Conservation (phyloP, 2,888 invertebrate genomes). For the Malthinus seriepunctatus region DNA sequence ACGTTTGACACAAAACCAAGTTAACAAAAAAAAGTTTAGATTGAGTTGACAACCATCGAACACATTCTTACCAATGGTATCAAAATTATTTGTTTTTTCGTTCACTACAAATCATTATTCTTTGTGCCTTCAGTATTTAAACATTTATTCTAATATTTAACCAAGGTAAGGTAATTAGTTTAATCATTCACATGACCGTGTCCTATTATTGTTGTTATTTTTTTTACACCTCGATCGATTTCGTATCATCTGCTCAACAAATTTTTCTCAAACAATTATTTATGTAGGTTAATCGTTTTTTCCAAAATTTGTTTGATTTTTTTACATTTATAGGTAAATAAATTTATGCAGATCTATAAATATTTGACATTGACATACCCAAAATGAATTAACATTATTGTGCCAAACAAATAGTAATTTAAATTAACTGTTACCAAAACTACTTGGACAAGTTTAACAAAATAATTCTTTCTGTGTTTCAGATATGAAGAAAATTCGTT, state of each 20-base stretch:
- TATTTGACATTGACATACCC: constrained; percentile 42
- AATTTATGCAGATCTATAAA: constrained; percentile 26
- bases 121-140: constrained; percentile 47
- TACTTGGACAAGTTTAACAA: neutral
- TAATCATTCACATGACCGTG: neutral
- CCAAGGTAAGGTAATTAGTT: constrained; percentile 48
- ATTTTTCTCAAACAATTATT: neutral
- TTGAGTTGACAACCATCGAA: constrained; percentile 30
- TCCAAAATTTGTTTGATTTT: neutral
- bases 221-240: constrained; percentile 14
- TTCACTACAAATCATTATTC: constrained; percentile 42
- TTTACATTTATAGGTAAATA: neutral
- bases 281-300: neutral
- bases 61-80: constrained; percentile 49
- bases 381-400: constrained; percentile 19
- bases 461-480: constrained; percentile 32
- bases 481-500: constrained; percentile 36
- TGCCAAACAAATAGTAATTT: constrained; percentile 24
- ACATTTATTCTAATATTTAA: constrained; percentile 45
- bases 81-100: constrained; percentile 51
- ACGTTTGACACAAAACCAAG: too few relatives aligned
- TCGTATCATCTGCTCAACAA: neutral
- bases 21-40: constrained; percentile 8
- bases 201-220: constrained; percentile 1
- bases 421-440: constrained; percentile 19